Conservation (phyloP, 1,140 invertebrate genomes). For the Drosophila bocqueti region DNA sequence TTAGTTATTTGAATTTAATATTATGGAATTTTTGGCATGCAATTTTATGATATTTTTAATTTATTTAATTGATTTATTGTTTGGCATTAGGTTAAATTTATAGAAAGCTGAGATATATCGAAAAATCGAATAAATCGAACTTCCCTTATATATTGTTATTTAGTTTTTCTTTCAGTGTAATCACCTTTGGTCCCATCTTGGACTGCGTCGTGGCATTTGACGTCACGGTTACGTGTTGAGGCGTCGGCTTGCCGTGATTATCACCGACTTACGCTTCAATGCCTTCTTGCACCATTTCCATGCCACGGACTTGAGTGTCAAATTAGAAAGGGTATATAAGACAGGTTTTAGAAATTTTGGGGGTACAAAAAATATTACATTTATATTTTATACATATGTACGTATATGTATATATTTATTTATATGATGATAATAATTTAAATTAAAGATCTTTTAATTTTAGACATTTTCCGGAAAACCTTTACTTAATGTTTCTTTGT, state of each 20-base stretch:
- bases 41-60: background rate
- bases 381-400: no score
- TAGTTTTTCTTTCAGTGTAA: background rate
- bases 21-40: background rate
- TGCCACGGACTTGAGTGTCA: constrained; percentile 12
- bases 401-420: background rate
- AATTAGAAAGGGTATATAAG: constrained; percentile 5
- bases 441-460: background rate
- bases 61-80: background rate
- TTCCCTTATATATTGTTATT: background rate
- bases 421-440: background rate
- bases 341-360: background rate
- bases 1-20: no score
- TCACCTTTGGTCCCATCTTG: constrained; percentile 30
- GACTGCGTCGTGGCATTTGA: constrained; percentile 71
- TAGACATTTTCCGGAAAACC: background rate
- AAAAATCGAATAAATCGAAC: no score
- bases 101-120: no score
- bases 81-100: no score
- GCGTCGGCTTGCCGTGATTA: constrained; percentile 77
- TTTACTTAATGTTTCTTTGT: background rate
- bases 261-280: constrained; percentile 81
- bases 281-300: constrained; percentile 63
- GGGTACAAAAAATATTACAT: background rate
- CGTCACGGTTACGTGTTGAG: constrained; percentile 74